phyloP scores from a whole-genome alignment of 2,888 invertebrate species.

The Euproctis similis region DNA sequence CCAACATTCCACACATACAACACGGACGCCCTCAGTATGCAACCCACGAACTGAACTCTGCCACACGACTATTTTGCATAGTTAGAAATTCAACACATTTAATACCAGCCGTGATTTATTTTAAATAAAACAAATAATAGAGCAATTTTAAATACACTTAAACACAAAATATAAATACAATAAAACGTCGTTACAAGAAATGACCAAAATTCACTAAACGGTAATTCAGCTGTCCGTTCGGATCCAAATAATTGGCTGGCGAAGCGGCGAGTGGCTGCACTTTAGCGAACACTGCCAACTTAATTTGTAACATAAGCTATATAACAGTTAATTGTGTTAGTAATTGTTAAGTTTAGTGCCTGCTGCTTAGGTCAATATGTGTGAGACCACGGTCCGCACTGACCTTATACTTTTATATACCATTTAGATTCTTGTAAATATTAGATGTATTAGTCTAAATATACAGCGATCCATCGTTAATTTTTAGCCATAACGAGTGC shows the following conservation, averaged over 20 bases:
- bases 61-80: conserved; percentile 62
- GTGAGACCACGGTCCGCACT: conserved; percentile 39
- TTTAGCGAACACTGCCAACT: conserved; percentile 59
- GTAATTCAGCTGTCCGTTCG: conserved; percentile 48
- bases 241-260: conserved; percentile 62
- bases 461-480: conserved; percentile 46
- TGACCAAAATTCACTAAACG: conserved; percentile 39
- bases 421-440: conserved; percentile 49
- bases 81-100: conserved; percentile 39
- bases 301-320: conserved; percentile 68
- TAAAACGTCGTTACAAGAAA: too few relatives aligned
- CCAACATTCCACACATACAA: conserved; percentile 62
- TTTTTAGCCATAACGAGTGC: conserved; percentile 52
- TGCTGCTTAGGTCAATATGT: conserved; percentile 55
- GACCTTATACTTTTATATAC: conserved; percentile 35
- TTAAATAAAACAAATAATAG: conserved; percentile 3
- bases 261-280: conserved; percentile 57
- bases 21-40: conserved; percentile 65
- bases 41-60: conserved; percentile 50
- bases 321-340: conserved; percentile 66
- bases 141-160: conserved; percentile 7
- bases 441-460: conserved; percentile 51
- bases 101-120: conserved; percentile 8
- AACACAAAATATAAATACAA: neutral
- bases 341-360: conserved; percentile 65